phyloP scores from a whole-genome alignment of 2,888 invertebrate genomes.

The Caenorhabditis sp. region DNA sequence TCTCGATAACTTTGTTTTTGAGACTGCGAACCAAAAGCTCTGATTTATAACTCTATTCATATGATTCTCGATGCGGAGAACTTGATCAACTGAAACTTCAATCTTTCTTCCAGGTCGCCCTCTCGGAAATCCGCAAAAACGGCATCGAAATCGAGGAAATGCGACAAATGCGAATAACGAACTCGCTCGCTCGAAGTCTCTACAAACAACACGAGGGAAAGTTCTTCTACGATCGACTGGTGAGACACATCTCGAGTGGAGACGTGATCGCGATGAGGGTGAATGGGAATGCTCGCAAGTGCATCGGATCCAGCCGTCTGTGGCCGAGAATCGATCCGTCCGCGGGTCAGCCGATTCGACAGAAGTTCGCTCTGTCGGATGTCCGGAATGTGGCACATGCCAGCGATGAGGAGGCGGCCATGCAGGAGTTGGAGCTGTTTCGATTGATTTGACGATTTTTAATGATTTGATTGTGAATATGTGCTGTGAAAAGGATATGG shows the following conservation, averaged over 20 bases:
- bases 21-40: too few species aligned
- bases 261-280: conserved; percentile 74
- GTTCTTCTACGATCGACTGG: conserved; percentile 78
- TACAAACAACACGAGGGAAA: conserved; percentile 72
- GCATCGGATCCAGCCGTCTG: conserved; percentile 68
- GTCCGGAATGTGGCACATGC: conserved; percentile 93
- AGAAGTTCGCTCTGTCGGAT: conserved; percentile 92
- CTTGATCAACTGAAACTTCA: too few species aligned
- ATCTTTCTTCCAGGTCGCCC: conserved; percentile 64
- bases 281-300: conserved; percentile 62
- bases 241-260: conserved; percentile 73
- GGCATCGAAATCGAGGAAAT: conserved; percentile 68
- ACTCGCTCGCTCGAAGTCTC: conserved; percentile 57
- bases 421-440: conserved; percentile 45
- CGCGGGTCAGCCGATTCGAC: conserved; percentile 87
- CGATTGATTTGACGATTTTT: conserved; percentile 1
- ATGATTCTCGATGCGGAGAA: too few species aligned
- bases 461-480: not conserved
- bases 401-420: conserved; percentile 58
- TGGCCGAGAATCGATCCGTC: conserved; percentile 59
- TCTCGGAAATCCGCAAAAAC: conserved; percentile 47
- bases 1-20: too few species aligned
- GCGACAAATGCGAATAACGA: conserved; percentile 51
- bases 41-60: too few species aligned
- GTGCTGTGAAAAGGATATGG: too few species aligned